These are phyloP conservation scores for Mactra quadrangularis DNA, from an alignment of 1,140 invertebrate species.

Conservation along the genomic window DNA sequence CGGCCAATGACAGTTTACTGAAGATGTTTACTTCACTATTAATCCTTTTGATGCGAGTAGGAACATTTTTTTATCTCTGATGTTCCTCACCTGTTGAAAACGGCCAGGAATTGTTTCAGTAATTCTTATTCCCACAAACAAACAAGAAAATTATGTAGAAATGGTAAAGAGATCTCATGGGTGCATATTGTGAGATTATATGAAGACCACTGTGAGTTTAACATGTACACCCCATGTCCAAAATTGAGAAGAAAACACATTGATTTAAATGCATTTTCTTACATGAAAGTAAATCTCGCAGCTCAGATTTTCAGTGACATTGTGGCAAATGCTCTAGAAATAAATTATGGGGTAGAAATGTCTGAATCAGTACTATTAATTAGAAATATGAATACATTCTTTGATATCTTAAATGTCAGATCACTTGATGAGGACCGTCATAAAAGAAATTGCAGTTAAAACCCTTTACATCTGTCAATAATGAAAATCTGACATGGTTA, in stretches of 20 bases:
- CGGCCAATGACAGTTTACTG: too few relatives aligned
- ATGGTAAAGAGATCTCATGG: conserved; percentile 58
- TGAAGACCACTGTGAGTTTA: conserved; percentile 55
- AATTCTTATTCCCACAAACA: conserved; percentile 27
- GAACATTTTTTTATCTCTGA: conserved; percentile 22
- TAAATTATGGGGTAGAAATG: conserved; percentile 34
- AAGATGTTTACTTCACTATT: too few relatives aligned
- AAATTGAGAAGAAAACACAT: conserved; percentile 54
- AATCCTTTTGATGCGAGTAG: too few relatives aligned
- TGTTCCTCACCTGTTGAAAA: conserved; percentile 12
- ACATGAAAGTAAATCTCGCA: conserved; percentile 62
- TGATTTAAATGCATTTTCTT: conserved; percentile 13
- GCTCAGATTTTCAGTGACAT: conserved; percentile 60
- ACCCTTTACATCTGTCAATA: conserved; percentile 14
- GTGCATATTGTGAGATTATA: conserved; percentile 61
- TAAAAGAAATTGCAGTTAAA: conserved; percentile 56
- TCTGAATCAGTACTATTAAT: conserved; percentile 63
- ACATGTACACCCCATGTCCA: conserved; percentile 41
- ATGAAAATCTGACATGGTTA: conserved; percentile 50
- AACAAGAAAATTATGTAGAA: conserved; percentile 55
- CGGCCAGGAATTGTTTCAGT: conserved; percentile 10
- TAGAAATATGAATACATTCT: conserved; percentile 62
- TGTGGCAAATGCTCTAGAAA: conserved; percentile 66
- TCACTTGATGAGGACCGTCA: conserved; percentile 36
- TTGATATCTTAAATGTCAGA: conserved; percentile 66